Base-by-base conservation (phyloP, 2,113 vertebrate species). In the Semnornis frantzii region DNA sequence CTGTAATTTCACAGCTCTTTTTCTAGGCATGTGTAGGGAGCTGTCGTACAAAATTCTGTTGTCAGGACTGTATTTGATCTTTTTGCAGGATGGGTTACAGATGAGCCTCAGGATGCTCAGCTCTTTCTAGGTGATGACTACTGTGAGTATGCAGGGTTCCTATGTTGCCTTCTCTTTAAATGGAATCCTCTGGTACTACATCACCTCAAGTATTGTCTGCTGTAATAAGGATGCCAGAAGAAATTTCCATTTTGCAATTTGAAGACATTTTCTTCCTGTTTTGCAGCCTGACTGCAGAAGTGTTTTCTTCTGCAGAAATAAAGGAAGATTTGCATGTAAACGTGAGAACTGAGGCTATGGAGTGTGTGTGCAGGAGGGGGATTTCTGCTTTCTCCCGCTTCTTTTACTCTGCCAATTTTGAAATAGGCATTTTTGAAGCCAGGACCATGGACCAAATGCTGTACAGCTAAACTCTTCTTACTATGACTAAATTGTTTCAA, bases 271-370 rank as follows among this genome's bases (percentile, higher is more conserved):
- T 69, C 73, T 79, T 79, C 18, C 37, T 66, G 63, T 84, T 95
- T 94, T 96, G 30, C 66, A 93, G 84, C 39, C 50, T 46, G 59
- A 89, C 30, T 69, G 54, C 63, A 82, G 64, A 84, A 94, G 39
- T 73, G n/a, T 82, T 93, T 95, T 93, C 42, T 72, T 76, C 74
- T 89, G 83, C 83, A 87, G 74, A 92, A 94, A 85, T 79, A 92
- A 89, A 91, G 46, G 34, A 85, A 59, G 30, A 54, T 94, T 92
- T 90, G 78, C 66, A 62, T 89, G 39, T 82, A 93, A 90, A 84
- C 16, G 2, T 96, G 89, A 92, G 83, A 88, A 74, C 62, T 90
- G 88, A 70, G 85, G 71, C 72, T 66, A 52, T 59, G 58, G 50
- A 79, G 20, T 31, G n/a, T 80, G 63, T 46, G 48, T 71, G 82